phyloP scores from a whole-genome alignment of 2,113 vertebrate species.

The Columba livia region DNA sequence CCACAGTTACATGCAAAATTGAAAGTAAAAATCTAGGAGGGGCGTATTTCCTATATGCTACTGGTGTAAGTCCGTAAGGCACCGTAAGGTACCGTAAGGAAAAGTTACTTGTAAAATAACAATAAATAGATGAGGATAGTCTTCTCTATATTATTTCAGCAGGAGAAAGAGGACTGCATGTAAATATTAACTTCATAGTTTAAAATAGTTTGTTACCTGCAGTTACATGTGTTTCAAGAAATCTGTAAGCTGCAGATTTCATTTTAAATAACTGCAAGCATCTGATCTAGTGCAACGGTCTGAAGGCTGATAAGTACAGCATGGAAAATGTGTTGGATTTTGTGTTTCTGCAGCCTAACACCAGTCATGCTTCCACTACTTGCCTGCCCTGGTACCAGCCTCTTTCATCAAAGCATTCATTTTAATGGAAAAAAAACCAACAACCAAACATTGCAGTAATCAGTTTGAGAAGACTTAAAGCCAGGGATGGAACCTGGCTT shows the following conservation, averaged over 20 bases:
- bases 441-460: neutral
- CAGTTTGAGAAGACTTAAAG: neutral
- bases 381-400: neutral
- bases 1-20: rapidly evolving
- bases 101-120: neutral
- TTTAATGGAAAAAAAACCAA: neutral
- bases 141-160: neutral
- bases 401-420: neutral
- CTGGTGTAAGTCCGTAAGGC: neutral
- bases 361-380: neutral
- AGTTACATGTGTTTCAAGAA: neutral
- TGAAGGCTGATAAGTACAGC: neutral
- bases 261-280: neutral
- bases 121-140: neutral
- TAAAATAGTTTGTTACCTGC: neutral
- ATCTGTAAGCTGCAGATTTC: neutral
- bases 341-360: neutral
- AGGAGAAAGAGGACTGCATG: neutral
- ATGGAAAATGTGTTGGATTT: neutral
- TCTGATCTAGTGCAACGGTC: neutral
- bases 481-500: neutral
- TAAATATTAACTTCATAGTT: neutral
- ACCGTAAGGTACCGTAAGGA: neutral
- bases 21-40: neutral
- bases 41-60: rapidly evolving